Evolutionary conservation across 1,140 invertebrate genomes (phyloP).

Genomic region (Pseudomyrmex dendroicus): DNA sequence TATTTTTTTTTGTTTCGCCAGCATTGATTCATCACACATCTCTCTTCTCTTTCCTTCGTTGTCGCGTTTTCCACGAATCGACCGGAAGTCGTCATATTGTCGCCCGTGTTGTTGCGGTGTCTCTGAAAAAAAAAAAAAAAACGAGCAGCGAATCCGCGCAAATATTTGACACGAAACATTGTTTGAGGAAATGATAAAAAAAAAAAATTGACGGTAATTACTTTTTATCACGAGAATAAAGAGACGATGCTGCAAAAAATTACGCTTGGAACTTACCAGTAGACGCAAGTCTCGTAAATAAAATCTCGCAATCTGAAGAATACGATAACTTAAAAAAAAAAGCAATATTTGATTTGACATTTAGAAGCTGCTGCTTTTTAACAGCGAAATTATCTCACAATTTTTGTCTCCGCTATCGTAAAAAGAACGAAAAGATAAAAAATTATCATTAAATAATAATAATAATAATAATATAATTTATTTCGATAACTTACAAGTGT

Average conservation of each 20-base stretch:
- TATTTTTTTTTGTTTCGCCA: background rate
- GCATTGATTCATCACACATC: slow-evolving; percentile 57
- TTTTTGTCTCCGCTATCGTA: too few species aligned
- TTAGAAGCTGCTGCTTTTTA: too few species aligned
- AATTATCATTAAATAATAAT: background rate
- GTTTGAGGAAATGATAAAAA: slow-evolving; percentile 2
- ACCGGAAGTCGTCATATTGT: slow-evolving; percentile 68
- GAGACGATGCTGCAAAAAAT: too few species aligned
- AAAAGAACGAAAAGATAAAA: background rate
- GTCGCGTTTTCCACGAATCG: slow-evolving; percentile 67
- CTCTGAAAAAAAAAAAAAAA: background rate
- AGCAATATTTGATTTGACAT: too few species aligned
- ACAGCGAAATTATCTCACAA: too few species aligned
- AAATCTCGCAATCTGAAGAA: too few species aligned
- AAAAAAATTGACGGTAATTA: background rate
- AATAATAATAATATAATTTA: too few species aligned
- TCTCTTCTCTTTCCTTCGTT: slow-evolving; percentile 53
- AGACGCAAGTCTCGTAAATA: too few species aligned
- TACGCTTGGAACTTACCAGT: too few species aligned
- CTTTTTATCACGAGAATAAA: too few species aligned
- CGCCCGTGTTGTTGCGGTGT: background rate
- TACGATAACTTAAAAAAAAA: too few species aligned
- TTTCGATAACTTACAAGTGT: too few species aligned
- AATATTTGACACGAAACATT: background rate
- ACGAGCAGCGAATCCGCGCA: background rate